These are phyloP conservation scores for Anthophora plumipes DNA, from an alignment of 2,888 invertebrate genomes.

Conservation along the genomic window DNA sequence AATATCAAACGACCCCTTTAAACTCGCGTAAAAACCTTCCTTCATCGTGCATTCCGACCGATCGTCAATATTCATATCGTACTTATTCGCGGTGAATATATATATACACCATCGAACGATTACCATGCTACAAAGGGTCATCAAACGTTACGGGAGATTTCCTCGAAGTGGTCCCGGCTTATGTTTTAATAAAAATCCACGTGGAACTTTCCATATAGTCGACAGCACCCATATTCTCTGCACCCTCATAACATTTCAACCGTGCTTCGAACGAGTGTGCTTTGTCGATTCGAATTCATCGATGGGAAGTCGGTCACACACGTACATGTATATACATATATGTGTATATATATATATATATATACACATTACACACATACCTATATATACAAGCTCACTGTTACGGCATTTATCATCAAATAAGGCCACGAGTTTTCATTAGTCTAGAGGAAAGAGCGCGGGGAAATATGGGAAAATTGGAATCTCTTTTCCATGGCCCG, in stretches of 20 bases:
- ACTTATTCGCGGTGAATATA: neutral
- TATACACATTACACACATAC: neutral
- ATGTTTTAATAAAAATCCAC: constrained; percentile 19
- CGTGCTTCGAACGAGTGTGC: neutral
- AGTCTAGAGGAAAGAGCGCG: constrained; percentile 38
- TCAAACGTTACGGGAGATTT: neutral
- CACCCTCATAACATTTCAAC: constrained; percentile 5
- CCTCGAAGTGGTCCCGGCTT: neutral
- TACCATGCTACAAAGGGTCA: neutral
- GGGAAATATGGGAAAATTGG: constrained; percentile 61
- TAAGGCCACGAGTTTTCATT: constrained; percentile 61
- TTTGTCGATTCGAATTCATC: constrained; percentile 38
- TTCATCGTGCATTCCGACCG: neutral
- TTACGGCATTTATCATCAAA: constrained; percentile 51
- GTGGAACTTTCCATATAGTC: neutral
- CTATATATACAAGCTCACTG: neutral
- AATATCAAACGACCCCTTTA: no score
- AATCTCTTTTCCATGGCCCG: constrained; percentile 54
- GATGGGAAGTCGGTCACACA: constrained; percentile 15
- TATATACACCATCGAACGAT: neutral
- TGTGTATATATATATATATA: neutral
- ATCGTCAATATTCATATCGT: neutral
- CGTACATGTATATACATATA: neutral
- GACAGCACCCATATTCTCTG: neutral
- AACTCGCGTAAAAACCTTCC: neutral